Base-by-base conservation (phyloP, 2,888 invertebrate species). In the Eulithis prunata region DNA sequence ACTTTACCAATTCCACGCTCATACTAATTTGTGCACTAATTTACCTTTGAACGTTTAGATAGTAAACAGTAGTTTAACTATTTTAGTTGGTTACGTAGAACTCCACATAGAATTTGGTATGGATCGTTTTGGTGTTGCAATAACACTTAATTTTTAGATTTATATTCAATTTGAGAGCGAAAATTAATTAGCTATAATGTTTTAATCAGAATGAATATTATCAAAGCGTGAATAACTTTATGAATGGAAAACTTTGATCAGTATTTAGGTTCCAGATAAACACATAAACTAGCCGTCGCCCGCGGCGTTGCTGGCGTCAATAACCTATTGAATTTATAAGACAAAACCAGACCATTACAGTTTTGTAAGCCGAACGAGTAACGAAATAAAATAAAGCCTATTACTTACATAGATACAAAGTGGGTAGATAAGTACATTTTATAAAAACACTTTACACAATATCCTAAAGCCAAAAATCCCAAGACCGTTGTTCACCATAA, bases 401-500 rank as follows among this genome's bases (percentile, higher is more conserved):
- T 52, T 8, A 56, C 54, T 47, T 21, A 57, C 52, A 46, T 14
- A 58, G 13, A 66, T 5, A n/a, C 6, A n/a, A 57, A 58, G 57
- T 53, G 58, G 46, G 14, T 14, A 54, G 56, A 32, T 56, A 55
- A 45, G 38, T 66, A 71, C 73, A 78, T 80, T 81, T 79, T 77
- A 75, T 72, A 69, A 68, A 70, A 57, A 64, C 64, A 69, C 68
- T 58, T 64, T 51, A 68, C 74, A 70, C 75, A 75, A 78, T 77
- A 79, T 73, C 68, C 74, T 70, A 71, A 79, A 77, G 76, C 78
- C 77, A 76, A 78, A 82, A 81, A 71, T 77, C 21, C 49, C 2
- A 11, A 49, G 21, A 21, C 4, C 7, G 2, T 21, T 11, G 3
- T 21, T 41, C 41, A 41, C 41, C 10, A 21, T 32, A 8, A 49